phyloP scores from a whole-genome alignment of 2,888 invertebrate species.

The Orchesellides sinensis region DNA sequence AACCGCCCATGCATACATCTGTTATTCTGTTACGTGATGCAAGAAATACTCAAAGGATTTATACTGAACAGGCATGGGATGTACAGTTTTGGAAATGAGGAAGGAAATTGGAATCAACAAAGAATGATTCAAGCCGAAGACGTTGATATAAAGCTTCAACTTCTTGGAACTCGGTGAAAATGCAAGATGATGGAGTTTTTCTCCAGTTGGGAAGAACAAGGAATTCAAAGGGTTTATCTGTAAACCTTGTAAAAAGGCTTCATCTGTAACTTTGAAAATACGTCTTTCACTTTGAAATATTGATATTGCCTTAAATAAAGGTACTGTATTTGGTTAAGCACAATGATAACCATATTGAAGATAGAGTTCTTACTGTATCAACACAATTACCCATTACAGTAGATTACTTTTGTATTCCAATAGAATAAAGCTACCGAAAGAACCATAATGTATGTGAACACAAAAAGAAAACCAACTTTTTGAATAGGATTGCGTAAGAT shows the following conservation, averaged over 20 bases:
- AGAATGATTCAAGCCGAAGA: slow-evolving; percentile 22
- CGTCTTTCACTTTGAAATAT: slow-evolving; percentile 22
- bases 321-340: no score
- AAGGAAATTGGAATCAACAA: slow-evolving; percentile 48
- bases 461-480: no score
- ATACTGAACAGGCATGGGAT: neutral
- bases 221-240: slow-evolving; percentile 1
- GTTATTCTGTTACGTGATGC: slow-evolving; percentile 49
- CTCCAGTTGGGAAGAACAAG: slow-evolving; percentile 13
- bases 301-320: no score
- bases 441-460: no score
- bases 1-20: slow-evolving; percentile 44
- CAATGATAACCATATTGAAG: no score
- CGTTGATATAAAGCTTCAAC: neutral
- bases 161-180: slow-evolving; percentile 18
- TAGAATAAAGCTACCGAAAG: no score
- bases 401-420: neutral
- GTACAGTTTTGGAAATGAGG: slow-evolving; percentile 26
- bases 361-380: neutral
- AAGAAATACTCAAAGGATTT: slow-evolving; percentile 55
- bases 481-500: no score
- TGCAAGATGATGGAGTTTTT: slow-evolving; percentile 46
- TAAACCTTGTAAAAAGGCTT: neutral
- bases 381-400: neutral
- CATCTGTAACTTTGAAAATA: neutral